Percentiles rank a stretch among this genome's conserved stretches.
phyloP scores from a whole-genome alignment of 2,888 invertebrate genomes.

The Idaea aversata region DNA sequence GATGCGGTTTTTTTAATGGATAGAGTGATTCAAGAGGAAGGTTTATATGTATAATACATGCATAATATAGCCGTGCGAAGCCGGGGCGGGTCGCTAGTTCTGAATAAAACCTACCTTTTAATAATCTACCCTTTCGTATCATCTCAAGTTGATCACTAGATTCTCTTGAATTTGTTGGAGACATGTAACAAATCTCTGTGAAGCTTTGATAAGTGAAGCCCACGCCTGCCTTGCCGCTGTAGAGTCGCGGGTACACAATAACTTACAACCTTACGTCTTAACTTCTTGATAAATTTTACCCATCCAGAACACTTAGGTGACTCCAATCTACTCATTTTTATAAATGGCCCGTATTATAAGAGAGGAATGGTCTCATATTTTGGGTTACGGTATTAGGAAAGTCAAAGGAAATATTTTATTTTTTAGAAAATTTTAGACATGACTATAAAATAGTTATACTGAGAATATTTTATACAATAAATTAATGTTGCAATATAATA shows the following conservation, averaged over 20 bases:
- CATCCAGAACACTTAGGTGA: constrained; percentile 47
- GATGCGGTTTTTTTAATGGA: too few relatives aligned
- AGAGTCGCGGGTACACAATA: constrained; percentile 38
- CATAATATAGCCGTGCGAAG: too few relatives aligned
- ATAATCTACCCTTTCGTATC: not conserved
- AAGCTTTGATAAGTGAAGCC: constrained; percentile 55
- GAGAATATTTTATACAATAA: not conserved
- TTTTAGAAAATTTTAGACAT: not conserved
- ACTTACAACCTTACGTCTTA: constrained; percentile 53
- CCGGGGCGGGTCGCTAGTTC: too few relatives aligned
- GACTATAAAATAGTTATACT: not conserved
- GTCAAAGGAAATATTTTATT: not conserved
- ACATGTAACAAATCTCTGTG: constrained; percentile 55
- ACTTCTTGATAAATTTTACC: constrained; percentile 55
- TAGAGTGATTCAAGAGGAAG: too few relatives aligned
- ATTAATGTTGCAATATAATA: not conserved
- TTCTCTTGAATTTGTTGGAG: constrained; percentile 16
- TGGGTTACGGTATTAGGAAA: not conserved
- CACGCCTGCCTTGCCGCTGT: constrained; percentile 46
- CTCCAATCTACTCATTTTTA: constrained; percentile 21
- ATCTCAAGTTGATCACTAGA: not conserved
- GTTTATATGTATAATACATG: too few relatives aligned
- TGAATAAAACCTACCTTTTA: not conserved
- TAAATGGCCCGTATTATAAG: constrained; percentile 17
- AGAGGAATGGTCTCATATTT: constrained; percentile 10